A percentile compares a stretch with the other conserved stretches of the same genome.
Evolutionary conservation across 2,888 invertebrate species (phyloP).

Genomic region (Mamestra brassicae): DNA sequence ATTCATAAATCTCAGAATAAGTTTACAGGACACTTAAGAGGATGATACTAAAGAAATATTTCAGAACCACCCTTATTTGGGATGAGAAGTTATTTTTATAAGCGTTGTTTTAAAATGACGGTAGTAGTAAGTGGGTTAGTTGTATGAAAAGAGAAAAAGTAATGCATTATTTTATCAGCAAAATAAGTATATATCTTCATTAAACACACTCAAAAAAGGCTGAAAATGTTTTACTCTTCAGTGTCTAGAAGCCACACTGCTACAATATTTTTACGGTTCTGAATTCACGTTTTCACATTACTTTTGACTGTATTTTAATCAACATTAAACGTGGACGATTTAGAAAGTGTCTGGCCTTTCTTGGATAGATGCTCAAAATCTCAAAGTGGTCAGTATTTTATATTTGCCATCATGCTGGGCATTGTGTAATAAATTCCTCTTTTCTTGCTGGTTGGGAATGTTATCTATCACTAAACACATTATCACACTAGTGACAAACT

Average conservation of each 20-base stretch:
- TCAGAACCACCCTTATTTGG: too few relatives aligned
- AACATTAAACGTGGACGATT: neutral
- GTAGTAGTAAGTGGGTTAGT: constrained; percentile 7
- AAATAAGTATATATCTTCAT: neutral
- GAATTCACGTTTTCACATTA: neutral
- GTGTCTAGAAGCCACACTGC: neutral
- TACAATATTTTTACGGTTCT: neutral
- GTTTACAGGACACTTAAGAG: too few relatives aligned
- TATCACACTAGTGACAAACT: constrained; percentile 6
- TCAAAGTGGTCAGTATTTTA: constrained; percentile 1
- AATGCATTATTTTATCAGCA: constrained; percentile 13
- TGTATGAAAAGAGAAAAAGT: constrained; percentile 12
- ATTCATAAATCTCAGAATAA: too few relatives aligned
- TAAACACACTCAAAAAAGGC: neutral
- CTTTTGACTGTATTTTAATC: neutral
- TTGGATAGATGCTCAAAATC: neutral
- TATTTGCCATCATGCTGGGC: neutral
- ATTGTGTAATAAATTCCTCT: constrained; percentile 6
- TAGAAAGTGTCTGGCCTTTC: neutral
- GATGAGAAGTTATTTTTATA: too few relatives aligned
- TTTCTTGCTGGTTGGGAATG: neutral
- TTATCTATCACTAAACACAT: constrained; percentile 33
- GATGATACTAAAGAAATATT: too few relatives aligned
- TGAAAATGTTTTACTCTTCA: neutral
- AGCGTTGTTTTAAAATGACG: too few relatives aligned